Conservation (phyloP, 2,113 vertebrate species). For the Mesembrinibis cayennensis region DNA sequence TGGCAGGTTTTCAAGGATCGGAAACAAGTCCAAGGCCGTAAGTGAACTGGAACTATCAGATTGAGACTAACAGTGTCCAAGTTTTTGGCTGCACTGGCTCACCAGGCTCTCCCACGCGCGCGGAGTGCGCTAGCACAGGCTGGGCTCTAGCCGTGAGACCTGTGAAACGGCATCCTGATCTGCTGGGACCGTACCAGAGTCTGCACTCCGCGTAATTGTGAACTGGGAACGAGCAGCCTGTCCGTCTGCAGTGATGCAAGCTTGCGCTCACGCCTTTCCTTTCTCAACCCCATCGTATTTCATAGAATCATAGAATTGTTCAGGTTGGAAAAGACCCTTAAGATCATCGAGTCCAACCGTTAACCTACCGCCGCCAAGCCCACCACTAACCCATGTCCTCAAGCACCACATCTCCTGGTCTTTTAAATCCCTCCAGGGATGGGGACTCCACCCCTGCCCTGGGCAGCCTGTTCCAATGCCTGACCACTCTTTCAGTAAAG, state of each 20-base stretch:
- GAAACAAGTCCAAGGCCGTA: neutral
- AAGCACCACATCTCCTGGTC: no score
- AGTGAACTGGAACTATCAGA: neutral
- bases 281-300: neutral
- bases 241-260: neutral
- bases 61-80: no score
- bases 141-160: no score
- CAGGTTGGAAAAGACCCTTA: no score
- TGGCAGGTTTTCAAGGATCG: neutral
- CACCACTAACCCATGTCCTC: no score
- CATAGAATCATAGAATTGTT: neutral
- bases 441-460: no score
- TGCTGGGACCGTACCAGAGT: neutral
- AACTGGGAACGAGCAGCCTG: neutral
- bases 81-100: neutral
- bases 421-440: no score
- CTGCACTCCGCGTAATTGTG: neutral
- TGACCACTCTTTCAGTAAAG: no score
- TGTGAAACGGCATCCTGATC: neutral
- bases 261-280: neutral
- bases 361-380: no score
- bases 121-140: neutral
- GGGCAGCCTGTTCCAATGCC: no score
- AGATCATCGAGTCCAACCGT: no score
- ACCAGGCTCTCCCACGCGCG: rapidly evolving